Conservation (phyloP, 2,113 vertebrate species). For the Engystomops pustulosus region DNA sequence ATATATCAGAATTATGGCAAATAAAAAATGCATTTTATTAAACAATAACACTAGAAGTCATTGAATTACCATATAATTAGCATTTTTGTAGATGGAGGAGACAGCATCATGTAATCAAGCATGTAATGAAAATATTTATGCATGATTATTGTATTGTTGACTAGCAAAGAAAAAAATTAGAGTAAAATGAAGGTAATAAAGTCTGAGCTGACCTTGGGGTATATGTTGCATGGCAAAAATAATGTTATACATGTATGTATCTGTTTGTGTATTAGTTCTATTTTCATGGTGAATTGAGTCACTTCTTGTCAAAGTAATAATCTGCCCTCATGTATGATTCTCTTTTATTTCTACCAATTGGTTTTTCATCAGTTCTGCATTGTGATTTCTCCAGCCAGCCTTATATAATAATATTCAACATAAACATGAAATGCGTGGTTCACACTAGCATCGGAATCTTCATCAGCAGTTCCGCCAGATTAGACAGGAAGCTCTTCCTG, state of each 20-base stretch:
- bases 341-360: not conserved
- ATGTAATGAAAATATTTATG: constrained; percentile 54
- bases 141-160: constrained; percentile 39
- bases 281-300: not conserved
- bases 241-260: not conserved
- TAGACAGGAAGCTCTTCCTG: too few relatives aligned
- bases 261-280: not conserved
- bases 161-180: constrained; percentile 10
- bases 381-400: not conserved
- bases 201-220: not conserved
- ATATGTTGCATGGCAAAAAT: constrained; percentile 29
- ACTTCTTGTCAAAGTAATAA: too few relatives aligned
- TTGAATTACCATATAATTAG: constrained; percentile 50
- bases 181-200: not conserved
- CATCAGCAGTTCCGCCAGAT: too few relatives aligned
- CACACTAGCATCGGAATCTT: too few relatives aligned
- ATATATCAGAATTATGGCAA: not conserved
- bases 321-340: not conserved
- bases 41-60: constrained; percentile 33
- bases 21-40: constrained; percentile 38
- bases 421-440: not conserved
- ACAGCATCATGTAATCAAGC: constrained; percentile 40
- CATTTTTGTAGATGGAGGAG: constrained; percentile 33
- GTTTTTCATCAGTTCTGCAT: not conserved
- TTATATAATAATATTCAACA: not conserved